Conservation (phyloP, 2,113 vertebrate species). For the Galbula dea region DNA sequence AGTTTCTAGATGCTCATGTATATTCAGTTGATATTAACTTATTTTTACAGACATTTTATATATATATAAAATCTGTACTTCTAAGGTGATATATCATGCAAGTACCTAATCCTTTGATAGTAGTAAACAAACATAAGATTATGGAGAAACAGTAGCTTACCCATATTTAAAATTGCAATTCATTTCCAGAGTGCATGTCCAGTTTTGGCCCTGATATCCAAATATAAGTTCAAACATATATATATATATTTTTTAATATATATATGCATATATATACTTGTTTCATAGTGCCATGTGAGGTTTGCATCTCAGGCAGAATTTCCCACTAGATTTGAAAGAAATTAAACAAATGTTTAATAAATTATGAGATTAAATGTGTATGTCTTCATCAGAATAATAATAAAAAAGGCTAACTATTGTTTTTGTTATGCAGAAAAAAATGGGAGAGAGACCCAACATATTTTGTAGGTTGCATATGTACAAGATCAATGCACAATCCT, state of each 20-base stretch:
- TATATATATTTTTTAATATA: background rate
- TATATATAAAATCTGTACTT: background rate
- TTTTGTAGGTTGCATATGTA: background rate
- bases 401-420: background rate
- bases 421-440: background rate
- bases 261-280: background rate
- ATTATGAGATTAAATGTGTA: slow-evolving; percentile 13
- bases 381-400: background rate
- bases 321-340: slow-evolving; percentile 1
- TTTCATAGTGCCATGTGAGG: background rate
- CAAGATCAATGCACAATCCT: background rate
- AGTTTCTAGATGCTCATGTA: background rate
- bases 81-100: background rate
- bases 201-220: background rate
- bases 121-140: background rate
- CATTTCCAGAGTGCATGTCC: background rate
- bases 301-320: background rate
- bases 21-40: background rate
- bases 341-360: slow-evolving; percentile 15
- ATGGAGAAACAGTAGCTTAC: background rate
- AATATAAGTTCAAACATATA: background rate
- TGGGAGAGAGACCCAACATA: background rate
- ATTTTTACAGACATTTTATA: background rate
- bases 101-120: background rate
- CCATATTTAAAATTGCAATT: background rate